Conservation (phyloP, 1,140 invertebrate species). For the Drosophila pruinosa region DNA sequence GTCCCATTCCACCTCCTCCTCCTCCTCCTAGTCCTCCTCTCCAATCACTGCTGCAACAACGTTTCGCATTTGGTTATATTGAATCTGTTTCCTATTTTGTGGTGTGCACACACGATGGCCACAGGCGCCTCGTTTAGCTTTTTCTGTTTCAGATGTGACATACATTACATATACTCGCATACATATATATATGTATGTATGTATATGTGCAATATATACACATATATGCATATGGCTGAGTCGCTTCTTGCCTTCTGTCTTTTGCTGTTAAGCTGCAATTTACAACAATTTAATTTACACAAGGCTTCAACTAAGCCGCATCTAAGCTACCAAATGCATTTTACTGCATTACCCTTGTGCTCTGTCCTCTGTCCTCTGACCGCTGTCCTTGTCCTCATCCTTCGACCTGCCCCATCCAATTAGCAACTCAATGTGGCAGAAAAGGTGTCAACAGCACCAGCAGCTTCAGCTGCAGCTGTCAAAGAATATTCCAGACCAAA, state of each 20-base stretch:
- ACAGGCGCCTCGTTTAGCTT: conserved; percentile 39
- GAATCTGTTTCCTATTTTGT: conserved; percentile 44
- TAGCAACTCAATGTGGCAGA: conserved; percentile 36
- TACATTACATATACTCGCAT: neutral
- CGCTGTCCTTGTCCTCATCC: neutral
- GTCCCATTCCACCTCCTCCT: neutral
- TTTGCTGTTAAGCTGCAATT: conserved; percentile 55
- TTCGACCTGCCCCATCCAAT: conserved; percentile 3
- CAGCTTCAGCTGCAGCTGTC: conserved; percentile 1
- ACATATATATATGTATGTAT: neutral
- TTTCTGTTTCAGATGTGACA: conserved; percentile 26
- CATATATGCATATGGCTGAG: conserved; percentile 31
- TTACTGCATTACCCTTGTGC: conserved; percentile 18
- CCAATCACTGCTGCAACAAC: neutral
- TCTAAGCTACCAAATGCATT: conserved; percentile 42
- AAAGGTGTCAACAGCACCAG: conserved; percentile 30
- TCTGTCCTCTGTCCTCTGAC: neutral
- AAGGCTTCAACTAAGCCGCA: conserved; percentile 50
- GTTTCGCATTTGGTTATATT: conserved; percentile 31
- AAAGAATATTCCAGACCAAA: conserved; percentile 8
- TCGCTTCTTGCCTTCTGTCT: conserved; percentile 28
- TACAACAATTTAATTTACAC: conserved; percentile 75
- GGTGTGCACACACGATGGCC: conserved; percentile 24
- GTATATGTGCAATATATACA: neutral
- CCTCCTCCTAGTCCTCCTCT: neutral